Conservation (phyloP, 1,140 invertebrate genomes). For the Mizuhopecten yessoensis region DNA sequence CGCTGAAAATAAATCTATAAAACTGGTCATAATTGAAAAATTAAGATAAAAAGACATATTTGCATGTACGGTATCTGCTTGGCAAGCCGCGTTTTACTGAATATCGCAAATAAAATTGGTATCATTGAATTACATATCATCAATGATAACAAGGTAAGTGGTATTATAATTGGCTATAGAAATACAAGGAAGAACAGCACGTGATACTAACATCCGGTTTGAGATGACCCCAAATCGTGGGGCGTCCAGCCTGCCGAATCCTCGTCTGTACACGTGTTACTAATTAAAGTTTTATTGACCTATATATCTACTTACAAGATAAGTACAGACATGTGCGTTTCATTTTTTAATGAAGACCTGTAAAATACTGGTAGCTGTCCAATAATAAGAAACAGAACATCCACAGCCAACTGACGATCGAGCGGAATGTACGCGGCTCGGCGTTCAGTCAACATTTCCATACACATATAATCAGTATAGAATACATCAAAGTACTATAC, state of each 20-base stretch:
- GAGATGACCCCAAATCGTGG: neutral
- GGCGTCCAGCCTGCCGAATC: neutral
- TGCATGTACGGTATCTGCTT: no score
- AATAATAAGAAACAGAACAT: neutral
- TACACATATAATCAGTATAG: no score
- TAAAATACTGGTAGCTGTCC: neutral
- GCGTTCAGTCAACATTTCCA: no score
- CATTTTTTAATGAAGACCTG: neutral
- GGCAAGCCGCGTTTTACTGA: no score
- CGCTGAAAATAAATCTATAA: no score
- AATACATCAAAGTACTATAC: no score
- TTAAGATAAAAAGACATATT: no score
- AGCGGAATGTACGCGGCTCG: neutral
- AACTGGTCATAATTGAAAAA: no score
- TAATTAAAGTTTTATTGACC: conserved; percentile 17
- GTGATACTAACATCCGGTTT: neutral
- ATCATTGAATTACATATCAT: no score
- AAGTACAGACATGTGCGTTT: neutral
- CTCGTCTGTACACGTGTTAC: neutral
- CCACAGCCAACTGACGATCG: neutral
- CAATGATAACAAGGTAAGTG: no score
- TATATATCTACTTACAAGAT: conserved; percentile 16
- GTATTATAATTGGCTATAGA: neutral
- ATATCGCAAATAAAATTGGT: no score
- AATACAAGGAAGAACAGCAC: neutral